Conservation (phyloP, 2,888 invertebrate genomes). For the Stegana nigrithorax region DNA sequence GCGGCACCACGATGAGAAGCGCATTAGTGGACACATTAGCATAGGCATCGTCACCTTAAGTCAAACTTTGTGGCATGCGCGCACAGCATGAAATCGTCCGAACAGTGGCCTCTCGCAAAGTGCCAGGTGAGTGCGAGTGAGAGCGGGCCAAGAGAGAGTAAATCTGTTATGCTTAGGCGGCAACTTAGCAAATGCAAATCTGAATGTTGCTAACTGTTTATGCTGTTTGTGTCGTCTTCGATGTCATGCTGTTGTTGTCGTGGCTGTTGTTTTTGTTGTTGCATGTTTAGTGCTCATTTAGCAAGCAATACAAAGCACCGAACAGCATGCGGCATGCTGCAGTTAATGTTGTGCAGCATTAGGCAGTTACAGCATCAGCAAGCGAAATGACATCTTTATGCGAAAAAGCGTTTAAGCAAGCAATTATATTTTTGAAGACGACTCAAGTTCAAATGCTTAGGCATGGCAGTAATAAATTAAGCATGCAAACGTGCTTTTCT, state of each 20-base stretch:
- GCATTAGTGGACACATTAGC: constrained; percentile 9
- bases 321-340: background rate
- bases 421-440: too few relatives aligned
- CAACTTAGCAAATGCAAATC: constrained; percentile 5
- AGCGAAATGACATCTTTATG: too few relatives aligned
- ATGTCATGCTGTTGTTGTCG: background rate
- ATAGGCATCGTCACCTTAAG: constrained; percentile 10
- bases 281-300: constrained; percentile 15
- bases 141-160: background rate
- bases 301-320: background rate
- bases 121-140: background rate
- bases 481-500: too few relatives aligned
- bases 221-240: background rate
- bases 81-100: constrained; percentile 4
- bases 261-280: constrained; percentile 9
- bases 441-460: too few relatives aligned
- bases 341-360: background rate
- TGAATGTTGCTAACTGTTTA: constrained; percentile 5
- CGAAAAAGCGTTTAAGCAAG: too few relatives aligned
- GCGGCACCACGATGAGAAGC: background rate
- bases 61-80: constrained; percentile 1
- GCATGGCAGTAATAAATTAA: too few relatives aligned
- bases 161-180: background rate
- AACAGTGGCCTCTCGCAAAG: background rate
- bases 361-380: too few relatives aligned